Base-by-base conservation (phyloP, 2,888 invertebrate genomes). In the Caenorhabditis panamensis region DNA sequence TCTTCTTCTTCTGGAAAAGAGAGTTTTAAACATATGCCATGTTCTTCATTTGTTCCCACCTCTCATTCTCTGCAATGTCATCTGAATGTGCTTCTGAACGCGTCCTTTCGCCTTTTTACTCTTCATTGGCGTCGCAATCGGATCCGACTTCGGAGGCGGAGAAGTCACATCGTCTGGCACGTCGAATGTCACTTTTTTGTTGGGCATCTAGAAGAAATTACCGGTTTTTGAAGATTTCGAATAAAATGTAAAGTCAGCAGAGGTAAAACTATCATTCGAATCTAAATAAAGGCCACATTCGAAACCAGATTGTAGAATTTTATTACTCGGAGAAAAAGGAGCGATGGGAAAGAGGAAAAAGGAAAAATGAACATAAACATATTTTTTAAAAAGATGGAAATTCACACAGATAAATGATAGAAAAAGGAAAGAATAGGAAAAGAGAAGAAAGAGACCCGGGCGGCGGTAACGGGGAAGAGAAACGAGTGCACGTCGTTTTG, bases 1-100 rank as follows among this genome's bases (percentile, higher is more conserved):
- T 68, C 73, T 49, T 78, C 59, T 26, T 82, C 73, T 20, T 61
- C 64, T 56, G 47, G n/a, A n/a, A n/a, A n/a, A 58, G 58, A 49
- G 24, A 28, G 28, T 24, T 11, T 26, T 11, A 20, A 22, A 56
- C 16, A 6, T 36, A 20, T n/a, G n/a, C 9, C 13, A 18, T 18
- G 16, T 44, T 24, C 16, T 61, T 11, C 4, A 2, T 26, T 9
- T 41, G 22, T 8, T 36, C n/a, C 11, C 6, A 62, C 76, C 58
- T 62, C 37, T 77, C 71, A 71, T 71, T 53, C 58, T 67, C 53
- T 54, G 37, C 54, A 58, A 61, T 20, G 67, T 77, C 53, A 22
- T 59, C 66, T 63, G 56, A 13, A 47, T 54, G 20, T 64, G 71
- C 28, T 66, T 67, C 64, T 59, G 62, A 22, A 58, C 36, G 11